Evolutionary conservation across 2,888 invertebrate genomes (phyloP).

Genomic region (Ecliptopera silaceata): DNA sequence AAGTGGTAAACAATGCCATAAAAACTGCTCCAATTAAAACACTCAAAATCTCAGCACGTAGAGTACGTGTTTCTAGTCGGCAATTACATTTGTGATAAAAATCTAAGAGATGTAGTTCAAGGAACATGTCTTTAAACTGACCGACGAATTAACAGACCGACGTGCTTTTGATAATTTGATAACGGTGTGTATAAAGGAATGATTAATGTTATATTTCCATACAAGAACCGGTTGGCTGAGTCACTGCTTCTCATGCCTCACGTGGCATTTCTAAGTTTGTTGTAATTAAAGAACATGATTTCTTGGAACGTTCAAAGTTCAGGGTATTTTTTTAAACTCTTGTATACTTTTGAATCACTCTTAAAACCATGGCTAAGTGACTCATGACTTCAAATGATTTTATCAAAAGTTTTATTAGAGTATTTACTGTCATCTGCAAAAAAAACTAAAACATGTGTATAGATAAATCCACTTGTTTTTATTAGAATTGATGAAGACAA

Average conservation of each 20-base stretch:
- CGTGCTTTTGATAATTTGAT: conserved; percentile 82
- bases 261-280: conserved; percentile 5
- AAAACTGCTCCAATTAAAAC: conserved; percentile 36
- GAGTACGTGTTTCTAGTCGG: conserved; percentile 70
- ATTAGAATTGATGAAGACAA: conserved; percentile 8
- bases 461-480: not conserved
- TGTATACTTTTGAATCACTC: not conserved
- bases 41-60: conserved; percentile 50
- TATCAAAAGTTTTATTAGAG: not conserved
- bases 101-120: conserved; percentile 67
- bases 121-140: conserved; percentile 77
- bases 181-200: conserved; percentile 66
- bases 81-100: conserved; percentile 71
- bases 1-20: conserved; percentile 19
- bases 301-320: conserved; percentile 33
- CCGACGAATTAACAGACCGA: conserved; percentile 76
- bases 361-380: not conserved
- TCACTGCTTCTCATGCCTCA: conserved; percentile 43
- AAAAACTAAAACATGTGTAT: not conserved
- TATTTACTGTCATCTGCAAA: not conserved
- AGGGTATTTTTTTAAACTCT: conserved; percentile 1
- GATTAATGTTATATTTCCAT: conserved; percentile 65
- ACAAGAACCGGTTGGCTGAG: conserved; percentile 61
- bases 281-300: conserved; percentile 34
- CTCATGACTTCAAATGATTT: not conserved